These are phyloP conservation scores for Oscheius onirici DNA, from an alignment of 2,888 invertebrate genomes.

Conservation along the genomic window DNA sequence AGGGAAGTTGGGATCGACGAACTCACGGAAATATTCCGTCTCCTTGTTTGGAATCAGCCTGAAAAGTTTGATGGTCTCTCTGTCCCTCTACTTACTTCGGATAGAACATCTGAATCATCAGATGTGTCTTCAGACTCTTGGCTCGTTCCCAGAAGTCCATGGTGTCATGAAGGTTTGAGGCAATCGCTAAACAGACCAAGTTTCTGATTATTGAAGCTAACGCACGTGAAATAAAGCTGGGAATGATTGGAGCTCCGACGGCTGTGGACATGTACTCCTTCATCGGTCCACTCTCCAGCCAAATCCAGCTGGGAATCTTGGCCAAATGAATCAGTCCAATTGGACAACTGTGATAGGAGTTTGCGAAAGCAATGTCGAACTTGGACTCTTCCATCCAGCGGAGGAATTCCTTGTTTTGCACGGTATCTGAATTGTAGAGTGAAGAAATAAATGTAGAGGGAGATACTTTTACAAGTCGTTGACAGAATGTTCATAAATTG, in stretches of 20 bases:
- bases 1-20: slow-evolving; percentile 58
- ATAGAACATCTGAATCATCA: slow-evolving; percentile 28
- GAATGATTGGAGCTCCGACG: slow-evolving; percentile 57
- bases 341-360: slow-evolving; percentile 60
- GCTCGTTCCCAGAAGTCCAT: slow-evolving; percentile 56
- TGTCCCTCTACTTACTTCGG: slow-evolving; percentile 22
- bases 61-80: slow-evolving; percentile 23
- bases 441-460: not conserved
- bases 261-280: slow-evolving; percentile 55
- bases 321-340: slow-evolving; percentile 60
- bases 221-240: slow-evolving; percentile 58
- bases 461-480: slow-evolving; percentile 7
- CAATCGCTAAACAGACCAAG: slow-evolving; percentile 1
- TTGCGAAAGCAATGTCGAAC: slow-evolving; percentile 63
- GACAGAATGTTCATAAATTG: slow-evolving; percentile 16
- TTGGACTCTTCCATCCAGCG: slow-evolving; percentile 48
- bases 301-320: slow-evolving; percentile 64
- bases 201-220: too few species aligned
- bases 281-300: slow-evolving; percentile 57
- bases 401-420: slow-evolving; percentile 48
- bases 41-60: slow-evolving; percentile 42
- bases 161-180: slow-evolving; percentile 51
- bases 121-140: slow-evolving; percentile 57
- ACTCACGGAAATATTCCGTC: slow-evolving; percentile 54
- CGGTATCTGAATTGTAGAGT: slow-evolving; percentile 30